phyloP scores from a whole-genome alignment of 2,113 vertebrate species.

The Panthera leo region DNA sequence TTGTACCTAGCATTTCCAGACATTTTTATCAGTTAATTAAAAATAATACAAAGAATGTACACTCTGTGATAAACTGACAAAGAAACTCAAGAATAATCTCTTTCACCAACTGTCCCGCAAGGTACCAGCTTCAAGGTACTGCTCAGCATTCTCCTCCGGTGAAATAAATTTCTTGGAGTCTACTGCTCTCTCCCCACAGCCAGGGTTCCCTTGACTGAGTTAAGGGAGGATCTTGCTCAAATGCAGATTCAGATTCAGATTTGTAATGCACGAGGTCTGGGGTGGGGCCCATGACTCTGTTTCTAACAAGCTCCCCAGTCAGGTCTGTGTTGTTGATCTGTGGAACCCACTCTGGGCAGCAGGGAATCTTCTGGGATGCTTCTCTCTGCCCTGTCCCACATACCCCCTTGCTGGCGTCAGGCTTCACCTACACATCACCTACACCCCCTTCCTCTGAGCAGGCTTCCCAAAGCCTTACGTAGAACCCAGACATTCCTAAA shows the following conservation, averaged over 20 bases:
- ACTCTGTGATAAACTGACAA: neutral
- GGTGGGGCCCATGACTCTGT: neutral
- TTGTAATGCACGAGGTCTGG: too few species aligned
- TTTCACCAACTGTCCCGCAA: neutral
- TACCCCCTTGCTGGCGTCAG: neutral
- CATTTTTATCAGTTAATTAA: neutral
- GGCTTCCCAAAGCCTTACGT: neutral
- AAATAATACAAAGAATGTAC: neutral
- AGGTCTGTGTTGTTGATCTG: too few species aligned
- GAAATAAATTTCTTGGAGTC: neutral
- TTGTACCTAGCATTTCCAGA: neutral
- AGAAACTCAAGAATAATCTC: neutral
- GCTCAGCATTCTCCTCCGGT: neutral
- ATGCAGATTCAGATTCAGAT: neutral
- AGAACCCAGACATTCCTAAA: neutral
- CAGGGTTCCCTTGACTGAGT: neutral
- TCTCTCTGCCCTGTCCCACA: neutral
- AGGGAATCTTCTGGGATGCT: too few species aligned
- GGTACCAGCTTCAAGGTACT: neutral
- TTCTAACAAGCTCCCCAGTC: neutral
- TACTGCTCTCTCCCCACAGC: too few species aligned
- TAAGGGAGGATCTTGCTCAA: neutral
- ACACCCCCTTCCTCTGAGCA: neutral
- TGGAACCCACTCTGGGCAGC: accelerated
- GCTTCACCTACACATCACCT: neutral